Base-by-base conservation (phyloP, 2,113 vertebrate genomes). In the Suricata suricatta region DNA sequence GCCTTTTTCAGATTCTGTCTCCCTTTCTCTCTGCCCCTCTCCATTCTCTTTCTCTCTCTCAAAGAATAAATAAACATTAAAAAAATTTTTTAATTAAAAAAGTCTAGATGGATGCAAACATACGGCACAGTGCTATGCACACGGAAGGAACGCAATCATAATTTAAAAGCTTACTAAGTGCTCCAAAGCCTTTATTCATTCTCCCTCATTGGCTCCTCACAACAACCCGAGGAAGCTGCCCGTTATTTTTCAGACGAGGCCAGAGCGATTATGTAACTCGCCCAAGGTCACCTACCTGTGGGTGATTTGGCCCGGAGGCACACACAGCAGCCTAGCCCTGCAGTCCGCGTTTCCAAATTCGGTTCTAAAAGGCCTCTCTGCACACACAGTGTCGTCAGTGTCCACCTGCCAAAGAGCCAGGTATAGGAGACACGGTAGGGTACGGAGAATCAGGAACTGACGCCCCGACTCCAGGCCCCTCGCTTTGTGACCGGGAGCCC, bases 71-170 rank as follows among this genome's bases (percentile, higher is more conserved):
- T 50, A 57, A 57, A 57, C 7, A 8, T 57, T 57, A 57, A 57
- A 57, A 57, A 57, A 23, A 8, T 57, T 57, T 57, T 57, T 57
- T 57, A 57, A 57, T 8, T 50, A 57, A 57, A 57, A 71, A 84
- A 71, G 25, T 57, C 38, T 8, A 33, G 31, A 31, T 3, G 5
- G 66, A 3, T 31, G 10, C 44, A 57, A 74, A 15, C 72, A 69
- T 27, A 52, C 0, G 31, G 38, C 83, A 66, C 33, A 5, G 50
- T 15, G 21, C 72, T 38, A 41, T 29, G 57, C 17, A 2, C 3
- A 0, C 0, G 38, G 25, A 6, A 52, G 52, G 52, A 35, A 5
- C 1, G 1, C 27, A 13, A 12, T 13, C 16, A 76, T 15, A 23
- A 27, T 57, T 44, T 16, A 13, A 69, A 81, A 69, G 60, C 68